phyloP scores from a whole-genome alignment of 2,797 vertebrate species.

The Neosilurus mollespiculum region DNA sequence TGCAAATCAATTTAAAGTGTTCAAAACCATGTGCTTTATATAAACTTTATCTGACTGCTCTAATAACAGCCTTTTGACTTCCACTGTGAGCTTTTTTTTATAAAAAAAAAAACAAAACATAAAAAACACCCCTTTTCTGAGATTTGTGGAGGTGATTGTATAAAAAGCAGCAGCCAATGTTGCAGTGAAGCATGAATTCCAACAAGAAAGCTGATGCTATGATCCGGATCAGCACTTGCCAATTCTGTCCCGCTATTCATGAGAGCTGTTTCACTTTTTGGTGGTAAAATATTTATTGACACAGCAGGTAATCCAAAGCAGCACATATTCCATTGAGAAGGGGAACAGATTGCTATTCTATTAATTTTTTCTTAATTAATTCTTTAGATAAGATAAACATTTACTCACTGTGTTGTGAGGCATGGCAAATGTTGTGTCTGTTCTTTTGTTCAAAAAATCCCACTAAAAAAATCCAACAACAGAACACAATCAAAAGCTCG shows the following conservation, averaged over 20 bases:
- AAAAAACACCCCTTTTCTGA: not conserved
- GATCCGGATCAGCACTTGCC: too few relatives aligned
- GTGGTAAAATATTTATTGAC: not conserved
- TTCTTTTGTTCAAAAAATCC: constrained; percentile 17
- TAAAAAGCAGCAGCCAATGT: not conserved
- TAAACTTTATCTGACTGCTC: not conserved
- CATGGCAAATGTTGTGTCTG: constrained; percentile 1
- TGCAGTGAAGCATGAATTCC: not conserved
- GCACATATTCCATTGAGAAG: not conserved
- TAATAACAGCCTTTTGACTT: not conserved
- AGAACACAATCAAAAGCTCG: not conserved
- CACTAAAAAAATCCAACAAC: constrained; percentile 4
- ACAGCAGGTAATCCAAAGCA: not conserved
- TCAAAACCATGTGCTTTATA: not conserved
- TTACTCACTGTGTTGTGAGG: constrained; percentile 16
- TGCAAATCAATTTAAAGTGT: not conserved
- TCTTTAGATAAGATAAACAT: constrained; percentile 1
- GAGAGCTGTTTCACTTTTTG: not conserved
- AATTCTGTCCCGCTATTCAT: not conserved
- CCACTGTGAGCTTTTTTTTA: not conserved
- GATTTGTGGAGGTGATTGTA: not conserved
- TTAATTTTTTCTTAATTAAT: constrained; percentile 19
- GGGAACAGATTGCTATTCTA: not conserved
- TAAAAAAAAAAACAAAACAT: too few relatives aligned
- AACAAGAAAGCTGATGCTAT: not conserved